These are phyloP conservation scores for Machimus atricapillus DNA, from an alignment of 2,888 invertebrate genomes.

Conservation along the genomic window DNA sequence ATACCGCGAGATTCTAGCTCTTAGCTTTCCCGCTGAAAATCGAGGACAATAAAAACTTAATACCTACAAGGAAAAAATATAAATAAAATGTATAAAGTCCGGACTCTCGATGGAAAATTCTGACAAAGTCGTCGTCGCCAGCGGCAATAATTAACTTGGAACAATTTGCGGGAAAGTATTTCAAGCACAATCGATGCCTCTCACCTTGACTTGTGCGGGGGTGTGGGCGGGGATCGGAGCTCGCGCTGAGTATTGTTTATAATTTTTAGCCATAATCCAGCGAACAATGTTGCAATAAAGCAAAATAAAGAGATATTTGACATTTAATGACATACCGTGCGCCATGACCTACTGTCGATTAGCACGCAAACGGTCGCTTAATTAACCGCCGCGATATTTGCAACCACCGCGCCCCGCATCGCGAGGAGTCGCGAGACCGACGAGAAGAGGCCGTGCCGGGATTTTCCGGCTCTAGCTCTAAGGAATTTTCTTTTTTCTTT, in stretches of 20 bases:
- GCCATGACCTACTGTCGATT: constrained; percentile 46
- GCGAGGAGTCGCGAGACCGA: neutral
- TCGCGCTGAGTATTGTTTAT: constrained; percentile 9
- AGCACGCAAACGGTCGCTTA: constrained; percentile 43
- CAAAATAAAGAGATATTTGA: constrained; percentile 39
- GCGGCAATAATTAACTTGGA: constrained; percentile 12
- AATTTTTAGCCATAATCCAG: neutral
- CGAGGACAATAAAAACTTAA: neutral
- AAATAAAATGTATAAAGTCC: neutral
- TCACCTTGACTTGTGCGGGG: constrained; percentile 36
- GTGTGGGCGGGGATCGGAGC: neutral
- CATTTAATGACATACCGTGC: constrained; percentile 42
- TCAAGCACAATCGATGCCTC: constrained; percentile 39
- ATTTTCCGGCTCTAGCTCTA: neutral
- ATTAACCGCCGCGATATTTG: constrained; percentile 23
- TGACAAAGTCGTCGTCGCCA: constrained; percentile 2
- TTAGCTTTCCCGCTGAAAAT: neutral
- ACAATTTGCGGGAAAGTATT: constrained; percentile 31
- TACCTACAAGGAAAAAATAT: neutral
- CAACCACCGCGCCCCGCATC: neutral
- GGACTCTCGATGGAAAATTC: neutral
- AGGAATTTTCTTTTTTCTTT: neutral
- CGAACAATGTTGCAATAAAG: constrained; percentile 24
- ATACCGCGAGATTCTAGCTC: neutral
- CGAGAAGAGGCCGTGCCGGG: constrained; percentile 1